Conservation (phyloP, 2,797 vertebrate genomes). For the Capromys pilorides region DNA sequence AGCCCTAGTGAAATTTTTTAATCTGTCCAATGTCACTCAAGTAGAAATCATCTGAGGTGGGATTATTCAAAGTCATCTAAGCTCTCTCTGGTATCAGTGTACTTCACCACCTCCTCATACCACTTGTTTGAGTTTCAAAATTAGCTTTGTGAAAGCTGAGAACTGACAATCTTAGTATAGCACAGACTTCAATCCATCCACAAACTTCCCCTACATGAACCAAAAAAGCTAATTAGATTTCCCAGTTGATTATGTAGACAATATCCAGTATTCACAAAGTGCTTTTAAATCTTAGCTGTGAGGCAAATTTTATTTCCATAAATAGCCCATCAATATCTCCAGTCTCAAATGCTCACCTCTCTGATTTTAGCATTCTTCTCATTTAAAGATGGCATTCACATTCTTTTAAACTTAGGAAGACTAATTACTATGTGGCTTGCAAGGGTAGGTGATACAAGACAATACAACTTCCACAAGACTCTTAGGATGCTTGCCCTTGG, state of each 20-base stretch:
- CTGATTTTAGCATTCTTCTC: background rate
- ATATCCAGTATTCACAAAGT: background rate
- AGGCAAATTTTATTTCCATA: background rate
- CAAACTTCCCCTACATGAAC: background rate
- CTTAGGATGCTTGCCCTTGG: background rate
- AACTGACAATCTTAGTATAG: background rate
- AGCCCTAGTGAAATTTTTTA: background rate
- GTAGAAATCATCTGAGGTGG: background rate
- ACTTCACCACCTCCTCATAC: background rate
- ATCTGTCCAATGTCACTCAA: background rate
- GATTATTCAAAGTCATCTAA: background rate
- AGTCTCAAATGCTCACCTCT: background rate
- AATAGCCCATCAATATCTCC: background rate
- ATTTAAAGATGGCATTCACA: background rate
- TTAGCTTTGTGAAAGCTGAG: background rate
- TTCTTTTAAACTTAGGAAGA: background rate
- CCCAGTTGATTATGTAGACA: background rate
- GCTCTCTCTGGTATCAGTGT: background rate
- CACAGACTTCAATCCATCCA: background rate
- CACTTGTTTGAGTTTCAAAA: background rate
- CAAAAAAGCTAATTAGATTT: background rate
- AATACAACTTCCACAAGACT: background rate
- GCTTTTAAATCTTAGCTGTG: background rate
- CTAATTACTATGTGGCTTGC: background rate
- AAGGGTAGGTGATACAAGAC: background rate